These are phyloP conservation scores for Ochropacha duplaris DNA, from an alignment of 2,888 invertebrate species.

Conservation along the genomic window DNA sequence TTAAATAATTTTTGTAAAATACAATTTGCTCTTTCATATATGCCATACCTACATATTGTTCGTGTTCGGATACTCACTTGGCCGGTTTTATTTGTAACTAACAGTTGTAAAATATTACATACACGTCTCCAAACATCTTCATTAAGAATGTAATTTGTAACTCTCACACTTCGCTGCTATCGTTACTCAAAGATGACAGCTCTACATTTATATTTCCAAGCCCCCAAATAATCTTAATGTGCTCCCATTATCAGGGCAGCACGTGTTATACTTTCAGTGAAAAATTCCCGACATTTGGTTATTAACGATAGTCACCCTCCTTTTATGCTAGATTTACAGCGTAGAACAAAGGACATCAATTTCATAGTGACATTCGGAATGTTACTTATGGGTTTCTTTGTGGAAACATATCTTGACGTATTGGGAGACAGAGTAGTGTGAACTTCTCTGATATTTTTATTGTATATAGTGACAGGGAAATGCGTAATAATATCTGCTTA, in stretches of 20 bases:
- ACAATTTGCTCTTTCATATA: too few species aligned
- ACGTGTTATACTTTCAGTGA: slow-evolving; percentile 60
- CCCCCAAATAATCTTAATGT: slow-evolving; percentile 73
- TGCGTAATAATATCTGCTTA: too few species aligned
- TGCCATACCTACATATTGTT: too few species aligned
- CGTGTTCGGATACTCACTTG: too few species aligned
- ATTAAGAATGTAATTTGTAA: slow-evolving; percentile 44
- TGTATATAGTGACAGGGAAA: too few species aligned
- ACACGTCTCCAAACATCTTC: slow-evolving; percentile 40
- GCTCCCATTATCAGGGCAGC: slow-evolving; percentile 69
- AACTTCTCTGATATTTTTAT: slow-evolving; percentile 14
- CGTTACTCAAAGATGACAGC: slow-evolving; percentile 63
- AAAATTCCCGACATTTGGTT: slow-evolving; percentile 56
- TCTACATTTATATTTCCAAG: slow-evolving; percentile 66
- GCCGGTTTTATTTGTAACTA: background rate
- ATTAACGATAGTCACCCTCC: slow-evolving; percentile 65
- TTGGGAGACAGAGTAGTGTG: slow-evolving; percentile 34
- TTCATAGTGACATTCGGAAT: slow-evolving; percentile 66
- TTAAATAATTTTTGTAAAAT: too few species aligned
- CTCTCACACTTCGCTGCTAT: slow-evolving; percentile 38
- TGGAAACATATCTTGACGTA: slow-evolving; percentile 30
- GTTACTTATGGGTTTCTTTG: slow-evolving; percentile 40
- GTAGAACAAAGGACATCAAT: slow-evolving; percentile 77
- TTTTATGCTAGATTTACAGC: slow-evolving; percentile 66
- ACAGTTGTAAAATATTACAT: background rate